Percentiles rank a stretch among this genome's conserved stretches.
Conservation (phyloP, 2,888 invertebrate genomes). For the Amiota minor region DNA sequence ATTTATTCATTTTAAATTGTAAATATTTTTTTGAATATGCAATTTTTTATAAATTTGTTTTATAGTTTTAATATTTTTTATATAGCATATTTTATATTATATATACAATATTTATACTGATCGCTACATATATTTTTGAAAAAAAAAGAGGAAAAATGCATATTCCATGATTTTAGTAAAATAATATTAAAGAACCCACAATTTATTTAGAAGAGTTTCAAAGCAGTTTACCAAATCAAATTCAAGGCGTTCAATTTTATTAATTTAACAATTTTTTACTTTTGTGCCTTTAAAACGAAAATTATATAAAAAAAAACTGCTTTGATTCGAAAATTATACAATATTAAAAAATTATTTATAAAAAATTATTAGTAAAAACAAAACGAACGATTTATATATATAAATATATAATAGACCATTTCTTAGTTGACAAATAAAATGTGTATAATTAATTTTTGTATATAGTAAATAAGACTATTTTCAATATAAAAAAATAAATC, state of each 20-base stretch:
- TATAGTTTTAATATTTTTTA: conserved; percentile 25
- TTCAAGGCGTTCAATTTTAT: not conserved
- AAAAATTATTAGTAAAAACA: conserved; percentile 5
- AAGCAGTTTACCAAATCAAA: not conserved
- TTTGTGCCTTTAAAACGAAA: conserved; percentile 31
- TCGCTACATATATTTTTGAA: not conserved
- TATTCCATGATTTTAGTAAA: conserved; percentile 12
- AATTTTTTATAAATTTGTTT: conserved; percentile 23
- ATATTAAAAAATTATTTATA: conserved; percentile 25
- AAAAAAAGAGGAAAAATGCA: conserved; percentile 7
- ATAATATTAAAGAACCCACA: not conserved
- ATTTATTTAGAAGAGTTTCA: no score
- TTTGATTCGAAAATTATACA: conserved; percentile 33
- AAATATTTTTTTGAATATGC: conserved; percentile 3
- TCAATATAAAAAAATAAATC: no score
- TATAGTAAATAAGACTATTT: conserved; percentile 23
- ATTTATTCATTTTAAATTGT: not conserved
- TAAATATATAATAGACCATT: not conserved
- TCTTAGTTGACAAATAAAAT: conserved; percentile 10
- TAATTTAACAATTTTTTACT: conserved; percentile 9
- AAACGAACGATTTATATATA: conserved; percentile 15
- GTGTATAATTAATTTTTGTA: not conserved
- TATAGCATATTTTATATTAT: conserved; percentile 26
- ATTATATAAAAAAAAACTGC: conserved; percentile 9
- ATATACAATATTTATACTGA: conserved; percentile 25